Evolutionary conservation across 2,888 invertebrate species (phyloP).

Genomic region (Campoletis raptor): DNA sequence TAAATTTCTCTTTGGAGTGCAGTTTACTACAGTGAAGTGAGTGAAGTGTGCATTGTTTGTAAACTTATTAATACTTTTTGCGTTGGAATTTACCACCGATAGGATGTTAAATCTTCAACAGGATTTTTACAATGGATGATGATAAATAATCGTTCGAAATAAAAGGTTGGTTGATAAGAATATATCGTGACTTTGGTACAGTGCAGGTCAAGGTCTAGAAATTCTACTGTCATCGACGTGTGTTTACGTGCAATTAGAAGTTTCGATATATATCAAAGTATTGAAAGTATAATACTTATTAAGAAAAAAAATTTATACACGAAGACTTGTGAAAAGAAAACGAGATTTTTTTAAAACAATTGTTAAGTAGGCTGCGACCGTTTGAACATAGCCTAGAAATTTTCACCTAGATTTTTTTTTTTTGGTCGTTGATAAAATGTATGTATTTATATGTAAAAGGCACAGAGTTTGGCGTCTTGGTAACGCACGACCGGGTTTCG

Average conservation of each 20-base stretch:
- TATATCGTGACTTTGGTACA: neutral
- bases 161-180: conserved; percentile 39
- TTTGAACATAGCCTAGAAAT: conserved; percentile 52
- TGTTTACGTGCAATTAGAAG: conserved; percentile 4
- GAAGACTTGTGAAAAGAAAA: neutral
- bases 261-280: conserved; percentile 5
- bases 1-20: neutral
- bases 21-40: neutral
- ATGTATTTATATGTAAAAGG: conserved; percentile 10
- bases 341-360: conserved; percentile 24
- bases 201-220: conserved; percentile 19
- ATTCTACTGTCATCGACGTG: neutral
- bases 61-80: neutral
- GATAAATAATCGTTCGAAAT: neutral
- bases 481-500: conserved; percentile 66
- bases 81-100: neutral
- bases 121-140: conserved; percentile 26
- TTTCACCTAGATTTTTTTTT: conserved; percentile 39
- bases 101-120: neutral
- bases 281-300: conserved; percentile 1
- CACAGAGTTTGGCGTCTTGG: conserved; percentile 45
- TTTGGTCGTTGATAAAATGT: conserved; percentile 19
- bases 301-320: neutral
- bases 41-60: neutral
- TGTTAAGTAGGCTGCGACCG: conserved; percentile 60